A percentile compares a stretch with the other conserved stretches of the same genome.
Conservation (phyloP, 1,140 invertebrate genomes). For the Lutraria rhynchaena region DNA sequence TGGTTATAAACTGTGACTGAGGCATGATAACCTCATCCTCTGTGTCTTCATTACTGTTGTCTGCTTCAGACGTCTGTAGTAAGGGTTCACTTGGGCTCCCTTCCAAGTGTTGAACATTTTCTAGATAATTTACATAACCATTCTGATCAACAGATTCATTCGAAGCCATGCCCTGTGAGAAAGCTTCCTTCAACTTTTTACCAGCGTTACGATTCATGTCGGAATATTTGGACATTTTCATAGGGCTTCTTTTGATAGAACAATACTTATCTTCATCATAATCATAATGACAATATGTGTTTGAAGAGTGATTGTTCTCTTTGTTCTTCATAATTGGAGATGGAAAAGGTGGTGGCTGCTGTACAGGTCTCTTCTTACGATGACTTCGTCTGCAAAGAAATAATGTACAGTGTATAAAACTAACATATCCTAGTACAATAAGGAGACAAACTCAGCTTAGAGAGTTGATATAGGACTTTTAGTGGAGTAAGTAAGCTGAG, state of each 20-base stretch:
- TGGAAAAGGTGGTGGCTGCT: slow-evolving; percentile 48
- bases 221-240: slow-evolving; percentile 72
- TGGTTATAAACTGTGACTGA: slow-evolving; percentile 54
- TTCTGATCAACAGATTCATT: slow-evolving; percentile 43
- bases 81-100: slow-evolving; percentile 50
- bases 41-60: slow-evolving; percentile 42
- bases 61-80: slow-evolving; percentile 53
- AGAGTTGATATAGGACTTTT: too few species aligned
- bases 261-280: slow-evolving; percentile 77
- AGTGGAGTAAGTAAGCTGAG: too few species aligned
- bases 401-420: too few species aligned
- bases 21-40: slow-evolving; percentile 47
- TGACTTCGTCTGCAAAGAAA: slow-evolving; percentile 39
- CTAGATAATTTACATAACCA: slow-evolving; percentile 48
- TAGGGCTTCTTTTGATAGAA: slow-evolving; percentile 75
- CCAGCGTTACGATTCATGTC: slow-evolving; percentile 64
- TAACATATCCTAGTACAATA: too few species aligned
- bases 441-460: too few species aligned
- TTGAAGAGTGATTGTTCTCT: slow-evolving; percentile 48
- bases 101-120: slow-evolving; percentile 37
- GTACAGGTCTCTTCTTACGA: slow-evolving; percentile 9
- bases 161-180: slow-evolving; percentile 56
- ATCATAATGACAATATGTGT: slow-evolving; percentile 63
- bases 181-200: slow-evolving; percentile 64
- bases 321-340: slow-evolving; percentile 56